These are phyloP conservation scores for Oscheius sp. DNA, from an alignment of 2,888 invertebrate genomes.

Conservation along the genomic window DNA sequence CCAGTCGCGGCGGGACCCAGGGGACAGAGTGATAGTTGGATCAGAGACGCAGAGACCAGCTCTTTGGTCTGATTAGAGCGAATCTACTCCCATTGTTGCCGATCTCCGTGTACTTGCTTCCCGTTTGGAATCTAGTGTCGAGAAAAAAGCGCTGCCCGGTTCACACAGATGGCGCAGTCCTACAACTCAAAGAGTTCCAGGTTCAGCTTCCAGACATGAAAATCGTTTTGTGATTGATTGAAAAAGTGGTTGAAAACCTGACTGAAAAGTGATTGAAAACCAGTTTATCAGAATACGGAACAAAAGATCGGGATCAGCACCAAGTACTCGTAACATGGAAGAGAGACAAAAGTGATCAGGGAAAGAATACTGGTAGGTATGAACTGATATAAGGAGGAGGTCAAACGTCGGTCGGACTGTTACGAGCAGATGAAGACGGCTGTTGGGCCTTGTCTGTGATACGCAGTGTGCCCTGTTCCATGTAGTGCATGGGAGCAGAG, in stretches of 20 bases:
- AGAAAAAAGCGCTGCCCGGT: background rate
- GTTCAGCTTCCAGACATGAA: no score
- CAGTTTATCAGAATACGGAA: background rate
- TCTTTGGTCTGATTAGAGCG: no score
- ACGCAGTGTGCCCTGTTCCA: constrained; percentile 37
- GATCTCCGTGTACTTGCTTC: no score
- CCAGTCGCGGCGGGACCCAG: background rate
- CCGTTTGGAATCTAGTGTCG: no score
- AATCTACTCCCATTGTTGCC: no score
- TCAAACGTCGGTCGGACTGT: constrained; percentile 39
- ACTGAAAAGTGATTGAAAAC: no score
- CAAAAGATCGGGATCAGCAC: constrained; percentile 1
- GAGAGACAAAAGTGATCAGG: background rate
- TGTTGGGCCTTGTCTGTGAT: constrained; percentile 28
- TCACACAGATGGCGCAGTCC: no score
- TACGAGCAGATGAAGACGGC: constrained; percentile 28
- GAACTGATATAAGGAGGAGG: background rate
- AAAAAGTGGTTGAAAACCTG: no score
- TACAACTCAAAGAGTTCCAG: no score
- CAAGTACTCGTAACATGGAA: constrained; percentile 19
- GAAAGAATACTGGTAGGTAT: constrained; percentile 14
- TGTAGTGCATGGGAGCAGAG: constrained; percentile 24
- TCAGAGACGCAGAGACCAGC: background rate
- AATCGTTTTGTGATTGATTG: no score
- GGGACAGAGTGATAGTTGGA: background rate